Conservation (phyloP, 2,113 vertebrate species). For the Trematomus loennbergii region DNA sequence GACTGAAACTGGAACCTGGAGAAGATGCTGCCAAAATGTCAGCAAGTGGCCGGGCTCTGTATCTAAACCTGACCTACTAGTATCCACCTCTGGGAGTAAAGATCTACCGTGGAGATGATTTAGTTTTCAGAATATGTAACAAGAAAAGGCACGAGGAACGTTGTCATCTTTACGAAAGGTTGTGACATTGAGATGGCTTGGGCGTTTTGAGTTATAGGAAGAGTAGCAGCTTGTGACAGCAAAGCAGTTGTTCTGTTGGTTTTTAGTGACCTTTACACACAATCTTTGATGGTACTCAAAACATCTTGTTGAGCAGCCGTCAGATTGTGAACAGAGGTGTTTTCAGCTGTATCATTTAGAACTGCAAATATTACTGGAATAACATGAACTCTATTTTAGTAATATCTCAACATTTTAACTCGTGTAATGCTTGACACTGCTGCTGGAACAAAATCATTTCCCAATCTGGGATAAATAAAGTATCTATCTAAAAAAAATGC, state of each 20-base stretch:
- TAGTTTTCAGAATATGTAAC: constrained; percentile 4
- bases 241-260: not conserved
- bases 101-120: constrained; percentile 1
- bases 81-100: constrained; percentile 49
- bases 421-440: too few relatives aligned
- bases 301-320: not conserved
- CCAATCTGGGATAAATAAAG: too few relatives aligned
- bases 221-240: not conserved
- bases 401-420: too few relatives aligned
- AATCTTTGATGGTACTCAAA: not conserved
- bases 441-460: too few relatives aligned
- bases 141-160: not conserved
- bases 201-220: not conserved
- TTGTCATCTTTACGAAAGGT: constrained; percentile 7
- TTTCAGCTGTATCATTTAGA: not conserved
- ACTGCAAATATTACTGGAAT: not conserved
- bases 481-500: not conserved
- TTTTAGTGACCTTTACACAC: constrained; percentile 31
- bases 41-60: constrained; percentile 57
- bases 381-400: not conserved
- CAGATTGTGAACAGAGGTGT: constrained; percentile 3
- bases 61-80: constrained; percentile 54
- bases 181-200: constrained; percentile 21
- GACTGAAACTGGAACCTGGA: constrained; percentile 79
- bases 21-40: constrained; percentile 71